These are phyloP conservation scores for Ptychadena robeensis DNA, from an alignment of 2,797 vertebrate genomes.

Conservation along the genomic window DNA sequence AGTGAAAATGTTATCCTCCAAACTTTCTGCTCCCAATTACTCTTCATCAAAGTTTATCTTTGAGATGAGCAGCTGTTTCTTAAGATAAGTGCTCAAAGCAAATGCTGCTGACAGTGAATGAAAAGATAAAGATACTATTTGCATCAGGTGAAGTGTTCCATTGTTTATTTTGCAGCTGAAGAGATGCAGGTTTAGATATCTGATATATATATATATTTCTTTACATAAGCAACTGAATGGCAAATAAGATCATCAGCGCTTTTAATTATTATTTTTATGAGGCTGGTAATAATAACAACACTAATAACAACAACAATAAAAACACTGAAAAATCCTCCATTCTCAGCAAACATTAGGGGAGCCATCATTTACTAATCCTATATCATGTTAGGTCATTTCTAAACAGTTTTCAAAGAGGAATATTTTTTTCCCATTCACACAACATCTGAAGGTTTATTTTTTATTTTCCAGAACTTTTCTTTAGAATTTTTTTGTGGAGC, in stretches of 20 bases:
- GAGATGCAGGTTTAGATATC: slow-evolving; percentile 19
- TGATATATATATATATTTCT: slow-evolving; percentile 23
- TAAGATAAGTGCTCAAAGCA: slow-evolving; percentile 50
- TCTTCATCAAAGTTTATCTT: slow-evolving; percentile 54
- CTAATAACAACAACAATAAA: too few species aligned
- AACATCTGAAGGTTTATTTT: too few species aligned
- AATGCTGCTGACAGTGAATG: slow-evolving; percentile 25
- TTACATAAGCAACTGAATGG: neutral
- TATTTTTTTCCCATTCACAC: neutral
- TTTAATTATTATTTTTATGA: neutral
- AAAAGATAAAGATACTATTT: slow-evolving; percentile 46
- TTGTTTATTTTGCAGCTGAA: slow-evolving; percentile 25
- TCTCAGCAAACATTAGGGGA: too few species aligned
- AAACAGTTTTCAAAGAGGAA: neutral
- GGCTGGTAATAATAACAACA: neutral
- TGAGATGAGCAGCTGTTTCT: slow-evolving; percentile 45
- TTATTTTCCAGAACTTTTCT: neutral
- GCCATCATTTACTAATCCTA: slow-evolving; percentile 1
- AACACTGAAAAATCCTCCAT: too few species aligned
- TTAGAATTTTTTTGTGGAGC: neutral
- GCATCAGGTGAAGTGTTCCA: slow-evolving; percentile 42
- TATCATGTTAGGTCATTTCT: neutral
- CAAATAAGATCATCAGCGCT: neutral
- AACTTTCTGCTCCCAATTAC: slow-evolving; percentile 48
- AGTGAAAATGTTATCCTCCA: slow-evolving; percentile 46